Evolutionary conservation across 1,140 invertebrate species (phyloP).

Genomic region (Acyrthosiphon pisum): DNA sequence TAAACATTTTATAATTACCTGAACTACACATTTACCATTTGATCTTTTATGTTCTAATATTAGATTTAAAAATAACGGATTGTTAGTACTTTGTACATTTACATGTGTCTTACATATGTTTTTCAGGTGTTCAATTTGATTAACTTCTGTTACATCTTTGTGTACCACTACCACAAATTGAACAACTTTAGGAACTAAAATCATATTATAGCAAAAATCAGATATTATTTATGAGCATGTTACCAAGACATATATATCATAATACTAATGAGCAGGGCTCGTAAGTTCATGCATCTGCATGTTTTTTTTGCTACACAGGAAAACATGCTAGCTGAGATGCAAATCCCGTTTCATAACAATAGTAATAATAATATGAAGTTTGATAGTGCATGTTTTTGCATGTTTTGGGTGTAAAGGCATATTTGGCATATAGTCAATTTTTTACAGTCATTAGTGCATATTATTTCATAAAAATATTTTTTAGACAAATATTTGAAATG

Average conservation of each 20-base stretch:
- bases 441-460: no score
- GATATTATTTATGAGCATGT: not conserved
- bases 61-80: slow-evolving; percentile 16
- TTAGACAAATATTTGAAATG: no score
- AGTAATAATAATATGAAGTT: no score
- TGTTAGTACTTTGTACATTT: slow-evolving; percentile 7
- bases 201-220: not conserved
- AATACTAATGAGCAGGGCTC: not conserved
- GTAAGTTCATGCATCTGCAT: no score
- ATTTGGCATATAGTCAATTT: no score
- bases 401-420: no score
- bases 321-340: no score
- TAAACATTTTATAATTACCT: slow-evolving; percentile 2
- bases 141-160: slow-evolving; percentile 33
- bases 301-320: no score
- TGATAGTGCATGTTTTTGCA: no score
- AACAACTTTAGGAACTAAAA: slow-evolving; percentile 44
- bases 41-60: slow-evolving; percentile 53
- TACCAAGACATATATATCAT: not conserved
- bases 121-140: slow-evolving; percentile 44
- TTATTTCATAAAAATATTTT: no score
- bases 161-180: slow-evolving; percentile 41
- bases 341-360: no score
- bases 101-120: slow-evolving; percentile 48
- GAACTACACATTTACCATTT: slow-evolving; percentile 43